Conservation (phyloP, 2,113 vertebrate species). For the Dicrurus megarhynchus region DNA sequence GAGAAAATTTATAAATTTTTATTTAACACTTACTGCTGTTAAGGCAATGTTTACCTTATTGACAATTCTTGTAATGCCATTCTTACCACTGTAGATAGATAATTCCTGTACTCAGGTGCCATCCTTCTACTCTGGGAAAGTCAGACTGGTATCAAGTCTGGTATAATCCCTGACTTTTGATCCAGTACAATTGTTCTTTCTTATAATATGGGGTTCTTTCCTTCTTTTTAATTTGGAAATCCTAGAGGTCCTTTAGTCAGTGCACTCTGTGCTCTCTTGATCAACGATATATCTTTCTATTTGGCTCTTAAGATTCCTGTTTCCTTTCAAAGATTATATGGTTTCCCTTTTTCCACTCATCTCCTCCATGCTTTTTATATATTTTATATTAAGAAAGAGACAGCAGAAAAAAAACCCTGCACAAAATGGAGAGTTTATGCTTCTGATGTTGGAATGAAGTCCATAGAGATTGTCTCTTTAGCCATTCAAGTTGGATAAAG, state of each 20-base stretch:
- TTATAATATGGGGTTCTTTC: background rate
- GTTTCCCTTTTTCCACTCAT: background rate
- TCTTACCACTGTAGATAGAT: background rate
- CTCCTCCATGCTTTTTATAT: background rate
- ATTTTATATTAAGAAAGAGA: background rate
- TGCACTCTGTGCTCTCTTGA: background rate
- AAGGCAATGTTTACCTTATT: background rate
- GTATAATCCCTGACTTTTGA: background rate
- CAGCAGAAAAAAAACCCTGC: background rate
- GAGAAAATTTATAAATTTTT: background rate
- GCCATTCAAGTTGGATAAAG: constrained; percentile 12
- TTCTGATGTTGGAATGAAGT: background rate
- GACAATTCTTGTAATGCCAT: background rate
- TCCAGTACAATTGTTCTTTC: background rate
- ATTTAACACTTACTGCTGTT: background rate
- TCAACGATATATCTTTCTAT: background rate
- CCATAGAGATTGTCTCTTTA: background rate
- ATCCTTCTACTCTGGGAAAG: background rate
- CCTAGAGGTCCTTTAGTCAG: background rate
- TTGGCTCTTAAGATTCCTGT: background rate
- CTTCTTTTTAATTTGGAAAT: background rate
- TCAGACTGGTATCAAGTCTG: background rate
- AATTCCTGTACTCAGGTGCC: background rate
- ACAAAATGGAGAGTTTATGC: background rate
- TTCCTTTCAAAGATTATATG: background rate